phyloP scores from a whole-genome alignment of 2,888 invertebrate genomes.

The Drosophila nr. perissopoda region DNA sequence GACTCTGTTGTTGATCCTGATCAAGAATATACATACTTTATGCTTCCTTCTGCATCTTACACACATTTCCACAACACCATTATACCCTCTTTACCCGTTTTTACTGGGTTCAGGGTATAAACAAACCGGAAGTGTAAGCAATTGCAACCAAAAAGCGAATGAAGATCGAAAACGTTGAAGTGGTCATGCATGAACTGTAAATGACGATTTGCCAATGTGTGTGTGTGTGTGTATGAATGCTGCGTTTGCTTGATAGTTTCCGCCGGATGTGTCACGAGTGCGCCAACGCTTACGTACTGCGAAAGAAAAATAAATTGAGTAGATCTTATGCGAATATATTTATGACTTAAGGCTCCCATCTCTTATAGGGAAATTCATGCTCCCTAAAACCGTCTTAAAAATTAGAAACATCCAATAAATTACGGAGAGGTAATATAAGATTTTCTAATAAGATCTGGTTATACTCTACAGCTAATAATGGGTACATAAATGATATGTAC shows the following conservation, averaged over 20 bases:
- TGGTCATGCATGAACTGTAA: constrained; percentile 72
- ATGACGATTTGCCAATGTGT: constrained; percentile 29
- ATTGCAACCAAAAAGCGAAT: constrained; percentile 50
- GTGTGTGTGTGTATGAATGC: constrained; percentile 11
- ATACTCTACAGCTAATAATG: neutral
- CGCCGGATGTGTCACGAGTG: constrained; percentile 64
- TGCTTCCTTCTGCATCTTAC: too few relatives aligned
- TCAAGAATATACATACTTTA: too few relatives aligned
- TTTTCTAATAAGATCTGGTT: neutral
- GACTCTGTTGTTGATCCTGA: too few relatives aligned
- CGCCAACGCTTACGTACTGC: constrained; percentile 45
- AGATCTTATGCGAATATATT: constrained; percentile 56
- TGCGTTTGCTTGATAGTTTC: constrained; percentile 39
- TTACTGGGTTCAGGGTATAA: too few relatives aligned
- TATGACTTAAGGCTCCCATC: constrained; percentile 42
- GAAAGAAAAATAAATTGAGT: constrained; percentile 65
- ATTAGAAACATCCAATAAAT: constrained; percentile 6
- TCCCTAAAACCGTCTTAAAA: constrained; percentile 5
- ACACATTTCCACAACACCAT: too few relatives aligned
- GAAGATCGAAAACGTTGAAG: constrained; percentile 58
- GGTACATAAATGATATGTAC: too few relatives aligned
- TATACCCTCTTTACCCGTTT: too few relatives aligned
- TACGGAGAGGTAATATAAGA: neutral
- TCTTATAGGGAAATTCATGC: neutral
- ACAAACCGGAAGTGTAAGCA: constrained; percentile 67